phyloP scores from a whole-genome alignment of 2,888 invertebrate species.

The Diaperis boleti region DNA sequence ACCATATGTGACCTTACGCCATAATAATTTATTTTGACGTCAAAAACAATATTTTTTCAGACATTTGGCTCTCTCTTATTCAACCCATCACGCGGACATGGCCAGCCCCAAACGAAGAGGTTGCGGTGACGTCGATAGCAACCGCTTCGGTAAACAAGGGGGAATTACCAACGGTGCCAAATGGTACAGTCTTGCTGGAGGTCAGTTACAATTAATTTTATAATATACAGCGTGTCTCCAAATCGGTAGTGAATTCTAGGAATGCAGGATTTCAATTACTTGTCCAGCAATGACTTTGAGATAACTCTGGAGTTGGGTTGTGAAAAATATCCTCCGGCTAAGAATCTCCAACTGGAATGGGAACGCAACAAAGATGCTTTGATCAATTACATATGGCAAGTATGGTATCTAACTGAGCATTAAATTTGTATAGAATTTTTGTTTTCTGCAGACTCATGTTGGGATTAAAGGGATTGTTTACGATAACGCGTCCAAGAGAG shows the following conservation, averaged over 20 bases:
- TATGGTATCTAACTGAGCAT: conserved; percentile 52
- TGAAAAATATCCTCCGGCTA: conserved; percentile 79
- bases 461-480: conserved; percentile 80
- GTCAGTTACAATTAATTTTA: no score
- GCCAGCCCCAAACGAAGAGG: conserved; percentile 73
- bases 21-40: no score
- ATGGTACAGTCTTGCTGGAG: conserved; percentile 85
- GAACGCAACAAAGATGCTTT: conserved; percentile 82
- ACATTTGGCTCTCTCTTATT: conserved; percentile 78
- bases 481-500: conserved; percentile 68
- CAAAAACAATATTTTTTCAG: conserved; percentile 68
- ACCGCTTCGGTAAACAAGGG: conserved; percentile 80
- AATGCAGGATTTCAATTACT: conserved; percentile 93
- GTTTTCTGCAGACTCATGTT: conserved; percentile 72
- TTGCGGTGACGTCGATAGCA: conserved; percentile 75
- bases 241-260: no score
- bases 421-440: neutral
- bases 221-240: no score
- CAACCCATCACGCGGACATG: conserved; percentile 80
- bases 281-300: conserved; percentile 89
- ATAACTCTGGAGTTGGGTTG: conserved; percentile 89
- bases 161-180: conserved; percentile 90
- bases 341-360: conserved; percentile 78
- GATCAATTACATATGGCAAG: conserved; percentile 80
- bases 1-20: no score